Evolutionary conservation across 2,797 vertebrate species (phyloP), one percentile per base, ranked within the genome.

Genomic region (Molothrus ater): DNA sequence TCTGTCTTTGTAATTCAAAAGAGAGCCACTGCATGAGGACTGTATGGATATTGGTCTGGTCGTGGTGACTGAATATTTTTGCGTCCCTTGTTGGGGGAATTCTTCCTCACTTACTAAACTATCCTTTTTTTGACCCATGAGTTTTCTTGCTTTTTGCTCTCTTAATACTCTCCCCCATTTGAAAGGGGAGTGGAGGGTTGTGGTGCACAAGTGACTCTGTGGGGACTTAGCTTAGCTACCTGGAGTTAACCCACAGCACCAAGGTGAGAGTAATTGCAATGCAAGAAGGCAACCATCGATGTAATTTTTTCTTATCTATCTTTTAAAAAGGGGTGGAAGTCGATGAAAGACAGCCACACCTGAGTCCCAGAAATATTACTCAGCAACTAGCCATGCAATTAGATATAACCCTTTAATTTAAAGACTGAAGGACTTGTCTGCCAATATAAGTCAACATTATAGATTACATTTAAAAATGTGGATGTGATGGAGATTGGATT

Each of bases 181-280:
- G 0, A 29, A 36, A 24, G 17, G 4, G 4, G 3, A 40, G 20
- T 22, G 13, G 17, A 71, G 7, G n/a, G 13, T 24, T 4, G 7
- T 40, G 9, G 10, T 40, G 11, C 20, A n/a, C 0, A 0, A n/a
- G 50, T 50, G 24, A 61, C 17, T 70, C 1, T 0, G 6, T 60
- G n/a, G 9, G 3, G 17, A 26, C 6, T 71, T 51, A 28, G 8
- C 22, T 68, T 13, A 10, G 32, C 17, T 29, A 81, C 10, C 3
- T 5, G 2, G 6, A 18, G 4, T 47, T 66, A 68, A 54, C 13
- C 18, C 21, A 42, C 1, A 2, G 9, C 31, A 63, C 13, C 28
- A 57, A 69, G 6, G 18, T 43, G 64, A 50, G 21, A 65, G 24
- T 17, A 36, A 61, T 9, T 80, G 17, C 34, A 87, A 64, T 84